phyloP scores from a whole-genome alignment of 2,797 vertebrate genomes.

The Hippocampus kuda region DNA sequence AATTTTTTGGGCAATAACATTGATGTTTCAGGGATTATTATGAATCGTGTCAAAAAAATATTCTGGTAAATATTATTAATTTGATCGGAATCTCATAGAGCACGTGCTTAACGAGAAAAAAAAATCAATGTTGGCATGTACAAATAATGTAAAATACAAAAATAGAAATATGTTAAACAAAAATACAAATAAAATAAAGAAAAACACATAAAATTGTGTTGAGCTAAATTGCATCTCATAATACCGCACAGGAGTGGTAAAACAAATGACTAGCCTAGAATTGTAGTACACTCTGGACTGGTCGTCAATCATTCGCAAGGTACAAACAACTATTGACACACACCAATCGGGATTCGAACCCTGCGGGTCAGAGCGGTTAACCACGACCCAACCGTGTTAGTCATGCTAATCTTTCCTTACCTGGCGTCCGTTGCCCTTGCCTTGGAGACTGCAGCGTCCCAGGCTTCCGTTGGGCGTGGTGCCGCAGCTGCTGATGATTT shows the following conservation, averaged over 20 bases:
- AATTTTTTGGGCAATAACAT: not conserved
- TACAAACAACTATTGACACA: not conserved
- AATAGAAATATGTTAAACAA: too few relatives aligned
- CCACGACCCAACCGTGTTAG: not conserved
- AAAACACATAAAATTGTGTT: not conserved
- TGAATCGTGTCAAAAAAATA: too few relatives aligned
- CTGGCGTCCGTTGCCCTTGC: slow-evolving; percentile 72
- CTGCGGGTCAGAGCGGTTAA: not conserved
- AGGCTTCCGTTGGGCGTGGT: slow-evolving; percentile 91
- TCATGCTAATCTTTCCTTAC: slow-evolving; percentile 36
- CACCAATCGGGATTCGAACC: not conserved
- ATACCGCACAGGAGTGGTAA: too few relatives aligned
- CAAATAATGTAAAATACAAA: too few relatives aligned
- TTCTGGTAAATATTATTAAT: not conserved
- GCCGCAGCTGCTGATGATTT: slow-evolving; percentile 96
- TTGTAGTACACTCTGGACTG: too few relatives aligned
- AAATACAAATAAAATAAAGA: not conserved
- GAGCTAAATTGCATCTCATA: too few relatives aligned
- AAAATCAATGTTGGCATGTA: too few relatives aligned
- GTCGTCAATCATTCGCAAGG: too few relatives aligned
- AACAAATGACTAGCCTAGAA: too few relatives aligned
- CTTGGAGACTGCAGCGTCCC: slow-evolving; percentile 79
- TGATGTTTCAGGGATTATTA: too few relatives aligned
- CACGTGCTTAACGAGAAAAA: not conserved
- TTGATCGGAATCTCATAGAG: not conserved